Evolutionary conservation across 2,113 vertebrate genomes (phyloP).

Genomic region (Barbus barbus): DNA sequence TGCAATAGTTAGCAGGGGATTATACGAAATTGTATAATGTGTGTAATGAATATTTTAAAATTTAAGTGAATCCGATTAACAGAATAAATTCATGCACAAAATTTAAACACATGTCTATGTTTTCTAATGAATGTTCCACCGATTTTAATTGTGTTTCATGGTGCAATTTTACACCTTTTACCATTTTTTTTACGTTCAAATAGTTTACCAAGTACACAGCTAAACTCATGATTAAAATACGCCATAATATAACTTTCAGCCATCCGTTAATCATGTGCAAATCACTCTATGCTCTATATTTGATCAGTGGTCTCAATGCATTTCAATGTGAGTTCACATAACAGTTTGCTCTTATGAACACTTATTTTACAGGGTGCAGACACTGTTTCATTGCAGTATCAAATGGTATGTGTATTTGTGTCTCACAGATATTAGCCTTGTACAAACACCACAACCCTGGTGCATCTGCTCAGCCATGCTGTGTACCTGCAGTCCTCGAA

Average conservation of each 20-base stretch:
- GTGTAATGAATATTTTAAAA: no score
- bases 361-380: background rate
- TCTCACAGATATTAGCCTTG: conserved; percentile 82
- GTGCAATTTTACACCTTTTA: background rate
- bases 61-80: no score
- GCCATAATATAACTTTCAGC: background rate
- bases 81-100: background rate
- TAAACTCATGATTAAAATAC: no score
- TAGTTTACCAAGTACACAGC: no score
- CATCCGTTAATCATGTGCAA: background rate
- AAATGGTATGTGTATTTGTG: conserved; percentile 10
- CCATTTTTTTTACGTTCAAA: no score
- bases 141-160: background rate
- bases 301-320: background rate
- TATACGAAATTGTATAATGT: no score
- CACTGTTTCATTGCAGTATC: background rate
- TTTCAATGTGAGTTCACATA: background rate
- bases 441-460: conserved; percentile 91
- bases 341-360: background rate
- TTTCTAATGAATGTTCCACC: background rate
- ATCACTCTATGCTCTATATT: background rate
- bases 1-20: background rate
- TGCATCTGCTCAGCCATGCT: conserved; percentile 90
- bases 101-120: no score
- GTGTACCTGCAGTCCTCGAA: conserved; percentile 82